These are phyloP conservation scores for Schizopygopsis malacanthus DNA, from an alignment of 2,797 vertebrate genomes.

Conservation along the genomic window DNA sequence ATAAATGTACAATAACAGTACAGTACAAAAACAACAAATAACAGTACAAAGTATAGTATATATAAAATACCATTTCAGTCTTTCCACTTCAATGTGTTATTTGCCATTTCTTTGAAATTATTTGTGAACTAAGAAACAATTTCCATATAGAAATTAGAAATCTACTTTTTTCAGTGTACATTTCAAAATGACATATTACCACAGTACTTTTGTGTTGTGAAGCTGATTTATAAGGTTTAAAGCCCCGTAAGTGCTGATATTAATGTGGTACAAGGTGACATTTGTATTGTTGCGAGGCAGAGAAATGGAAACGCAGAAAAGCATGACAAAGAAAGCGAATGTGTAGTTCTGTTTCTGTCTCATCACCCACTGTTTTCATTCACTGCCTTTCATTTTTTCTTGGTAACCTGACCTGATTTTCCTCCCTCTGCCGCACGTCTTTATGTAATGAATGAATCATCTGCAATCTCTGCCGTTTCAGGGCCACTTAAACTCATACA, in stretches of 20 bases:
- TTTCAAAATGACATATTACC: background rate
- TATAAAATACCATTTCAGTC: background rate
- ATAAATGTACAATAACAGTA: background rate
- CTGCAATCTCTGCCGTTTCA: slow-evolving; percentile 26
- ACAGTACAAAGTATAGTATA: background rate
- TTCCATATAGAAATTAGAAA: background rate
- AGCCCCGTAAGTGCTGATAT: background rate
- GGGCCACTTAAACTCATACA: slow-evolving; percentile 27
- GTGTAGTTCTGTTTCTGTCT: slow-evolving; percentile 13
- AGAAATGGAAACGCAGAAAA: slow-evolving; percentile 2
- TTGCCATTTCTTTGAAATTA: background rate
- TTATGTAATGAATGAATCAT: slow-evolving; percentile 57
- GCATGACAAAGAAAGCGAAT: background rate
- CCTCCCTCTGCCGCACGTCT: slow-evolving; percentile 19
- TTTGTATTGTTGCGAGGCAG: slow-evolving; percentile 10
- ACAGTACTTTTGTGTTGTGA: background rate
- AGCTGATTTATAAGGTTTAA: background rate
- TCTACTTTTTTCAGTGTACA: background rate
- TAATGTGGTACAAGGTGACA: background rate
- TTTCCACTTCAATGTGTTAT: background rate
- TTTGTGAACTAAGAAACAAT: background rate
- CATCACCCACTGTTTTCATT: slow-evolving; percentile 20
- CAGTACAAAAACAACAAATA: background rate
- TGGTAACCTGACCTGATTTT: slow-evolving; percentile 45
- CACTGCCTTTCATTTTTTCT: slow-evolving; percentile 8